Evolutionary conservation across 2,113 vertebrate species (phyloP), one percentile per base, ranked within the genome.

Genomic region (Recurvirostra avosetta): DNA sequence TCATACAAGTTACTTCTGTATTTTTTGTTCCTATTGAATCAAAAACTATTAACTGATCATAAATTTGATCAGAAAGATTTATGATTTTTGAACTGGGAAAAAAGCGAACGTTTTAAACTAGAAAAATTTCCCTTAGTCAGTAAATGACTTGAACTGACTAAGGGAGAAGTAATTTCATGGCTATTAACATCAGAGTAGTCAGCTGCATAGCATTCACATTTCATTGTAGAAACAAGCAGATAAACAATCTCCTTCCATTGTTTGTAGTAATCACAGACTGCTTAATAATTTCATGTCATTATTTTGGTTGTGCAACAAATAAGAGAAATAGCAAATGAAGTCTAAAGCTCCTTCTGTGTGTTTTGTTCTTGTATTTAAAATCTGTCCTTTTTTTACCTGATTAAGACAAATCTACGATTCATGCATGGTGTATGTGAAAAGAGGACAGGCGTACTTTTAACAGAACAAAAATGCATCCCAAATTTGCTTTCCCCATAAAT

Each of bases 161-260:
- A 76, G 53, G 80, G 47, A 92, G 50, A 88, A 89, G 16, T 18
- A 30, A 88, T 90, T 96, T 72, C 65, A 66, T 6, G n/a, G 49
- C 34, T 81, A 10, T 88, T 76, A 77, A 61, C 36, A 56, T 67
- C 58, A 56, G 47, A 77, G 41, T 38, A 88, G 56, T 80, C 86
- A 90, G 36, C 45, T 66, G 53, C 93, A 88, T 32, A 87, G 67
- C 78, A 79, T 55, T 92, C 88, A 40, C 76, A 87, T 90, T 85
- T 80, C 88, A 86, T 65, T 81, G 87, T 29, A 53, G 20, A 77
- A 89, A 91, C 36, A 72, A 68, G 34, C 62, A 82, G 67, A 92
- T 83, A 88, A 92, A 89, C 87, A 73, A 65, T 61, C 83, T 95
- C 86, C 25, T 80, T 79, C 90, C 83, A 88, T 88, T 95, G 88